phyloP scores from a whole-genome alignment of 2,888 invertebrate genomes.

The Coleophora flavipennella region DNA sequence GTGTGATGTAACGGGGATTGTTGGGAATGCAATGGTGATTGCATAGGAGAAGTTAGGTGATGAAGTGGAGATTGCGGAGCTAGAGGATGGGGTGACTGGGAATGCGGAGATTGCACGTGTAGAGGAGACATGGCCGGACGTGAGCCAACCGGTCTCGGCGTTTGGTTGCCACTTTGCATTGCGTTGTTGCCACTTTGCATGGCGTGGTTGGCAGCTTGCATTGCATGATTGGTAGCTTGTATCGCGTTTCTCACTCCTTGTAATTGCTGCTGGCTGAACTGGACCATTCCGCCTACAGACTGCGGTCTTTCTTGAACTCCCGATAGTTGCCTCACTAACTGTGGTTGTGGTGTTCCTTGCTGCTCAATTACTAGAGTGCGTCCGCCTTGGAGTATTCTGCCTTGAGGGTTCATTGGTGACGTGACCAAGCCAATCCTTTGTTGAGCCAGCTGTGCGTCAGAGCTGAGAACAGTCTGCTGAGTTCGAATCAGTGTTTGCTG shows the following conservation, averaged over 20 bases:
- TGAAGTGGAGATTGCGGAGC: slow-evolving; percentile 44
- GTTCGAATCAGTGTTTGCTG: slow-evolving; percentile 56
- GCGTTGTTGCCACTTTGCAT: slow-evolving; percentile 16
- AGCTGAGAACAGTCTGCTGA: slow-evolving; percentile 45
- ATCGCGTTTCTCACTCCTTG: slow-evolving; percentile 23
- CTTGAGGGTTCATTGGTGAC: slow-evolving; percentile 46
- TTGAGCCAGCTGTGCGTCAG: slow-evolving; percentile 49
- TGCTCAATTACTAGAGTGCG: slow-evolving; percentile 62
- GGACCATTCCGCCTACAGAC: slow-evolving; percentile 44
- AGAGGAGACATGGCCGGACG: slow-evolving; percentile 57
- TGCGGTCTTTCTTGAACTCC: slow-evolving; percentile 43
- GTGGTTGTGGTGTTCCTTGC: slow-evolving; percentile 45
- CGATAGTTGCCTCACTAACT: slow-evolving; percentile 48
- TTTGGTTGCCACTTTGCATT: slow-evolving; percentile 21
- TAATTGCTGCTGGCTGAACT: slow-evolving; percentile 48
- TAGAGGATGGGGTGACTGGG: slow-evolving; percentile 39
- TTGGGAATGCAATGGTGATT: slow-evolving; percentile 56
- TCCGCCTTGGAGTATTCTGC: slow-evolving; percentile 46
- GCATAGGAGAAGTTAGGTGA: slow-evolving; percentile 46
- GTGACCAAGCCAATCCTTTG: slow-evolving; percentile 56
- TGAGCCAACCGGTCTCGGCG: slow-evolving; percentile 35
- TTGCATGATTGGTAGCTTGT: slow-evolving; percentile 15
- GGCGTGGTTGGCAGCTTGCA: slow-evolving; percentile 16
- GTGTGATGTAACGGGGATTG: slow-evolving; percentile 52
- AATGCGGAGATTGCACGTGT: slow-evolving; percentile 48